phyloP scores from a whole-genome alignment of 2,797 vertebrate genomes.

The Xiphophorus birchmanni region DNA sequence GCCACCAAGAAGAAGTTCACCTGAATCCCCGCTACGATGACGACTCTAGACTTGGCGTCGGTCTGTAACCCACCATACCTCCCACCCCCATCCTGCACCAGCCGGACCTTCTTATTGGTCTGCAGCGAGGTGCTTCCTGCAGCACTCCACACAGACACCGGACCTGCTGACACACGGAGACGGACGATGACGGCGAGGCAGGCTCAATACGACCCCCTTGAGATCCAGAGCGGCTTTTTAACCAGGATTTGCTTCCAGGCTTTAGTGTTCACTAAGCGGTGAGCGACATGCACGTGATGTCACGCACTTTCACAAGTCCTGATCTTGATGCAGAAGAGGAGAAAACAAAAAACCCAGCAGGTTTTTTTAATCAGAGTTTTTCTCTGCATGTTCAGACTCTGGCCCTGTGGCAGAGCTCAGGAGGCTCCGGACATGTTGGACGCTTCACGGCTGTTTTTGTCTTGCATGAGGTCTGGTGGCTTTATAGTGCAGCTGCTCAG shows the following conservation, averaged over 20 bases:
- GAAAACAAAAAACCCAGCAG: too few relatives aligned
- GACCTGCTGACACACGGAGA: neutral
- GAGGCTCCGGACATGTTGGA: neutral
- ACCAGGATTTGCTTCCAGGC: neutral
- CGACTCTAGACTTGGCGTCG: neutral
- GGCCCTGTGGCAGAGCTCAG: neutral
- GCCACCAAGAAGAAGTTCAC: constrained; percentile 97
- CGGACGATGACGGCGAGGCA: neutral
- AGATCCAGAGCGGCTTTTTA: neutral
- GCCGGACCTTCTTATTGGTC: constrained; percentile 21
- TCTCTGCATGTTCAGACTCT: neutral
- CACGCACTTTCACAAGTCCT: neutral
- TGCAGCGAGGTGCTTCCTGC: constrained; percentile 4
- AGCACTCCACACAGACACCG: neutral
- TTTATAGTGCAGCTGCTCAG: neutral
- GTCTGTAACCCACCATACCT: neutral
- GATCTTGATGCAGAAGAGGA: neutral
- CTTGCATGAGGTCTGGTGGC: neutral
- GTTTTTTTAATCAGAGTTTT: neutral
- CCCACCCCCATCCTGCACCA: neutral
- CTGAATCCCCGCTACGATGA: constrained; percentile 67
- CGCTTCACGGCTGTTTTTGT: neutral
- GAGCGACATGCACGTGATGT: neutral
- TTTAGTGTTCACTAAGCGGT: neutral
- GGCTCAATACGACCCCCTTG: neutral